Evolutionary conservation across 2,113 vertebrate species (phyloP).

Genomic region (Catharus minimus): DNA sequence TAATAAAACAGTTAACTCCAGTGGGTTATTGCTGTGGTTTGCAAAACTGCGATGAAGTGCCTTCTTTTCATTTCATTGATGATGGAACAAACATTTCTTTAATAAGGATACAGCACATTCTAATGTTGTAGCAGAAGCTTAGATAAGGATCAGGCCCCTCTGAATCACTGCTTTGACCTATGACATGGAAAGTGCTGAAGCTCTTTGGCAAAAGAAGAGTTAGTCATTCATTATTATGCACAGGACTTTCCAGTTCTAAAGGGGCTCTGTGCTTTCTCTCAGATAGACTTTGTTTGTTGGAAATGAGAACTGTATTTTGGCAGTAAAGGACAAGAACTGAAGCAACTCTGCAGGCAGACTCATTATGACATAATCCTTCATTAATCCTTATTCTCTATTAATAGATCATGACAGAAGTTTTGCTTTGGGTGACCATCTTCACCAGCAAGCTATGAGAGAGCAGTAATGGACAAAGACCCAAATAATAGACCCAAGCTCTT

Average conservation of each 20-base stretch:
- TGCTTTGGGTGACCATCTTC: slow-evolving; percentile 76
- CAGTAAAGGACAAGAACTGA: slow-evolving; percentile 79
- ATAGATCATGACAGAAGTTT: slow-evolving; percentile 82
- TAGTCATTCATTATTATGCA: slow-evolving; percentile 90
- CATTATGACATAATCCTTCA: slow-evolving; percentile 89
- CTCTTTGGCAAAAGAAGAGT: slow-evolving; percentile 83
- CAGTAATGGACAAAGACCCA: slow-evolving; percentile 26
- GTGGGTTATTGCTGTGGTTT: slow-evolving; percentile 77
- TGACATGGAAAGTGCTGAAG: slow-evolving; percentile 84
- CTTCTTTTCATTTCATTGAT: slow-evolving; percentile 81
- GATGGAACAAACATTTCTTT: slow-evolving; percentile 92
- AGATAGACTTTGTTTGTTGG: slow-evolving; percentile 91
- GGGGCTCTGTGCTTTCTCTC: slow-evolving; percentile 83
- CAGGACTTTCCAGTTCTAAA: slow-evolving; percentile 80
- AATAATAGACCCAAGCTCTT: slow-evolving; percentile 30
- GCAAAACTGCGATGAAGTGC: slow-evolving; percentile 75
- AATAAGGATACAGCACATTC: slow-evolving; percentile 84
- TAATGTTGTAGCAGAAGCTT: slow-evolving; percentile 85
- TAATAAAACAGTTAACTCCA: slow-evolving; percentile 77
- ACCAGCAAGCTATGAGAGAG: slow-evolving; percentile 39
- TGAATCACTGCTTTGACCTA: slow-evolving; percentile 89
- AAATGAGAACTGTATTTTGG: slow-evolving; percentile 92
- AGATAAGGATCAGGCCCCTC: slow-evolving; percentile 86
- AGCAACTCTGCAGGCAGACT: slow-evolving; percentile 79
- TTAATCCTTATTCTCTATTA: slow-evolving; percentile 86